A percentile compares a stretch with the other conserved stretches of the same genome.
phyloP scores from a whole-genome alignment of 2,113 vertebrate species.

The Apodemus speciosus region DNA sequence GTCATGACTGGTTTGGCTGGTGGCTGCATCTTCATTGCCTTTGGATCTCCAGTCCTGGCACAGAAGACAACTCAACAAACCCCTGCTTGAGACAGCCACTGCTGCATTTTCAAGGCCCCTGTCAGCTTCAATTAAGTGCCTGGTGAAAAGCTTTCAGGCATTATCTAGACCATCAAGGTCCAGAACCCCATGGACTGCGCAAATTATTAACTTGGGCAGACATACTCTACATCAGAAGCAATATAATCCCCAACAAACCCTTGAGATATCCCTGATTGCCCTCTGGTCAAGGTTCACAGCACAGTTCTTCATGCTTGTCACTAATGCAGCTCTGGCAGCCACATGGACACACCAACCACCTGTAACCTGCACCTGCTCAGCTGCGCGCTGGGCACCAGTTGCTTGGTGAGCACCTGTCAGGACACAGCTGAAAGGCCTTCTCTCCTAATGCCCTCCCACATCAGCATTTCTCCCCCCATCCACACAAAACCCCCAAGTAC shows the following conservation, averaged over 20 bases:
- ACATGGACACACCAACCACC: background rate
- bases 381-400: background rate
- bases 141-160: background rate
- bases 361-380: background rate
- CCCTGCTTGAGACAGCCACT: background rate
- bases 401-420: background rate
- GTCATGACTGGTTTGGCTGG: background rate
- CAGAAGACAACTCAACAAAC: background rate
- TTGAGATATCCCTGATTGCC: background rate
- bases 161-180: background rate
- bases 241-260: conserved; percentile 17
- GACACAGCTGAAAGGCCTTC: conserved; percentile 15
- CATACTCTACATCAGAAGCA: conserved; percentile 36
- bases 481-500: conserved; percentile 1
- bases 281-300: conserved; percentile 10
- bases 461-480: background rate
- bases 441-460: background rate
- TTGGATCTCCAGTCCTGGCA: background rate
- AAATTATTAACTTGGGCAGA: background rate
- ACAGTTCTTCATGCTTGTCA: background rate
- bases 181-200: background rate
- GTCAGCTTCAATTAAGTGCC: background rate
- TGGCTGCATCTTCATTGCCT: background rate
- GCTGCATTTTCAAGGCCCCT: background rate
- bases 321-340: background rate